A percentile compares a stretch with the other conserved stretches of the same genome.
phyloP scores from a whole-genome alignment of 2,797 vertebrate genomes.

The Lutjanus campechanus region DNA sequence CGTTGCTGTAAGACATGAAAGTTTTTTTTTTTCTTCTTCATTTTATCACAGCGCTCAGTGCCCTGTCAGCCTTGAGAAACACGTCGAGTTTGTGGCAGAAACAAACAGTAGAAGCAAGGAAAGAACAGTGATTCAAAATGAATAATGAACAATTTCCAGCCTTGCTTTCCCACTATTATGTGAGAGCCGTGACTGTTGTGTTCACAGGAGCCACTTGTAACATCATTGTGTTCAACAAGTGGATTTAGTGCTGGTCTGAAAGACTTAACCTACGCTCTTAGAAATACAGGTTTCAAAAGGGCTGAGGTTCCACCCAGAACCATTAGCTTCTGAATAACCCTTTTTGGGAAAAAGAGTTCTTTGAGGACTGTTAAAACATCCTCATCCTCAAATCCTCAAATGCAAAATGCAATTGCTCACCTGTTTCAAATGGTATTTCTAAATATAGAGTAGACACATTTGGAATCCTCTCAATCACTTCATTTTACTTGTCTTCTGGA shows the following conservation, averaged over 20 bases:
- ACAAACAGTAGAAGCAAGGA: neutral
- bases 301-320: too few species aligned
- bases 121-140: slow-evolving; percentile 18
- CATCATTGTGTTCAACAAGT: slow-evolving; percentile 76
- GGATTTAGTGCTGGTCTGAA: slow-evolving; percentile 70
- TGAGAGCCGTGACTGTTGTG: slow-evolving; percentile 21
- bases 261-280: slow-evolving; percentile 55
- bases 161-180: slow-evolving; percentile 27
- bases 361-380: too few species aligned
- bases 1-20: slow-evolving; percentile 6
- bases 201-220: slow-evolving; percentile 70
- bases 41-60: slow-evolving; percentile 22
- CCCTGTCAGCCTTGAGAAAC: slow-evolving; percentile 3
- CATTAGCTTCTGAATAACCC: too few species aligned
- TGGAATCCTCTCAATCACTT: too few species aligned
- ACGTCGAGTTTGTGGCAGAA: neutral
- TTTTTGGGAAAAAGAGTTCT: too few species aligned
- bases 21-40: slow-evolving; percentile 35
- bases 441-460: too few species aligned
- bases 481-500: too few species aligned
- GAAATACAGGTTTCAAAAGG: too few species aligned
- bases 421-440: too few species aligned
- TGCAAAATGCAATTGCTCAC: too few species aligned
- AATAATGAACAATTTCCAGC: slow-evolving; percentile 27
- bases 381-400: too few species aligned